These are phyloP conservation scores for Chlamydotis undulata DNA, from an alignment of 2,113 vertebrate genomes.

Conservation along the genomic window DNA sequence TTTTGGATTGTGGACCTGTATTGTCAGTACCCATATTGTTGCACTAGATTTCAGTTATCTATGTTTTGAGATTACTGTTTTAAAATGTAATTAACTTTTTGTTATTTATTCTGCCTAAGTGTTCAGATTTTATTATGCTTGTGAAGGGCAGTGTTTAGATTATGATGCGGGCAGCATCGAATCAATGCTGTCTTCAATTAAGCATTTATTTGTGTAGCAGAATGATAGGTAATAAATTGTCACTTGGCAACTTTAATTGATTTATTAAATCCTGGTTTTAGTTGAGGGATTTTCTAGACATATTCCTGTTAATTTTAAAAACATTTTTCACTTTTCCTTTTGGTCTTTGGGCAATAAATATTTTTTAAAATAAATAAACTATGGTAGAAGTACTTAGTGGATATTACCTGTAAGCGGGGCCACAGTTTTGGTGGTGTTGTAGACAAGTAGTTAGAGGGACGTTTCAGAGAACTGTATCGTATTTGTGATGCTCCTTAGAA, in stretches of 20 bases:
- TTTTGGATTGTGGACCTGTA: neutral
- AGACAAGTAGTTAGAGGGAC: neutral
- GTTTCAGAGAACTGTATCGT: neutral
- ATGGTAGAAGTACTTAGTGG: neutral
- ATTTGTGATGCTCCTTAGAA: neutral
- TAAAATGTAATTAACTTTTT: neutral
- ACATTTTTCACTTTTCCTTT: neutral
- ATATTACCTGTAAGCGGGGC: neutral
- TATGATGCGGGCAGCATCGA: neutral
- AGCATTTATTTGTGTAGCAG: neutral
- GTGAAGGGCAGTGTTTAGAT: neutral
- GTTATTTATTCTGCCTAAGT: neutral
- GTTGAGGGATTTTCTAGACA: neutral
- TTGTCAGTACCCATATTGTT: neutral
- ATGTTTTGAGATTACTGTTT: neutral
- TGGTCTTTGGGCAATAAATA: neutral
- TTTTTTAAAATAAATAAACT: neutral
- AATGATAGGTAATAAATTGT: neutral
- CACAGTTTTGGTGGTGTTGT: neutral
- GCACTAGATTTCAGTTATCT: neutral
- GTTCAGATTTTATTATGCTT: neutral
- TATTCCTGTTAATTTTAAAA: neutral
- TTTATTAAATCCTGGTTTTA: neutral
- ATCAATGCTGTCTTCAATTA: neutral
- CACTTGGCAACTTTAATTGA: neutral